phyloP scores from a whole-genome alignment of 2,797 vertebrate genomes.

The Artibeus jamaicensis region DNA sequence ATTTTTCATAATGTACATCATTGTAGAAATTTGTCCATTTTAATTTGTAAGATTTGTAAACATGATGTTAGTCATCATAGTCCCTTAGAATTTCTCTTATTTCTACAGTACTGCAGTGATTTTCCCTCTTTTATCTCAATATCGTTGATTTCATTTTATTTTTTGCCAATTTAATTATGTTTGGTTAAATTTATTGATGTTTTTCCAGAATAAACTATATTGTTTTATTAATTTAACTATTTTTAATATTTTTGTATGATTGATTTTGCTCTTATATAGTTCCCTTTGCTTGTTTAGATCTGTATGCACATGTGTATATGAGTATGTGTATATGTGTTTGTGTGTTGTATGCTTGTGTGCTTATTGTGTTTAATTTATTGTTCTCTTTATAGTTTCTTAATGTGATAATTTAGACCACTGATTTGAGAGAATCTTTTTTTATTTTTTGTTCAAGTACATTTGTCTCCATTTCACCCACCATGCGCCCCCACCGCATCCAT shows the following conservation, averaged over 20 bases:
- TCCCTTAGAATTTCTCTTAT: background rate
- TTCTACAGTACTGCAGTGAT: background rate
- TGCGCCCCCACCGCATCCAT: too few relatives aligned
- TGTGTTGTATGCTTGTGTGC: background rate
- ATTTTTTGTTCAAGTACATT: too few relatives aligned
- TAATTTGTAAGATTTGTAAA: background rate
- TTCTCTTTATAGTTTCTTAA: background rate
- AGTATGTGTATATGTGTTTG: background rate
- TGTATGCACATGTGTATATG: background rate
- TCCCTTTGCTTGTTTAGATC: background rate
- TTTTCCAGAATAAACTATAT: background rate
- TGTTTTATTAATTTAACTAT: background rate
- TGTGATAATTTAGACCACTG: background rate
- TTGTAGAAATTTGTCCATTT: background rate
- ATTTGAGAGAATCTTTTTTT: background rate
- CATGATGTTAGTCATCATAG: background rate
- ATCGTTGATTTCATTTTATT: background rate
- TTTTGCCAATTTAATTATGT: background rate
- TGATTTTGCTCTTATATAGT: background rate
- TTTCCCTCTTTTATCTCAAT: background rate
- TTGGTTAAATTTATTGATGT: background rate
- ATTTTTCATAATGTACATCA: background rate
- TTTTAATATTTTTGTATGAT: background rate
- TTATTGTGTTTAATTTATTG: background rate
- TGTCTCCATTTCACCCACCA: too few relatives aligned